These are phyloP conservation scores for Gallinago undulata DNA, from an alignment of 2,113 vertebrate species.

Conservation along the genomic window DNA sequence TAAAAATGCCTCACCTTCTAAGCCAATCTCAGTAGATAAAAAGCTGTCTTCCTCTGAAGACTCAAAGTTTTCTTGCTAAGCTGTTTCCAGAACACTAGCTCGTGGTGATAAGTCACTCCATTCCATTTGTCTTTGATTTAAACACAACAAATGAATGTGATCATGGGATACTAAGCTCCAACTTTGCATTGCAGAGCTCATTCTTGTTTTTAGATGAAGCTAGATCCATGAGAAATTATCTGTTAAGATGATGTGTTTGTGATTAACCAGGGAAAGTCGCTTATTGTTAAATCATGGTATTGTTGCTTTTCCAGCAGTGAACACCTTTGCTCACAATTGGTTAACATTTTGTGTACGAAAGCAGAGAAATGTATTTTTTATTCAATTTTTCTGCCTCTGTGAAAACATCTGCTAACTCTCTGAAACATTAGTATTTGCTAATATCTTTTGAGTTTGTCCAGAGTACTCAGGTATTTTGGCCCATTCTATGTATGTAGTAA, in stretches of 20 bases:
- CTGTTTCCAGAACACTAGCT: neutral
- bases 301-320: neutral
- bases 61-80: neutral
- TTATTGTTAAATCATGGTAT: neutral
- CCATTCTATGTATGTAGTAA: neutral
- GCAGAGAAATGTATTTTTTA: neutral
- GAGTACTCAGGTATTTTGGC: conserved; percentile 50
- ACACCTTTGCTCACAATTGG: neutral
- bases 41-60: neutral
- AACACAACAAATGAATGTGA: neutral
- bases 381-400: neutral
- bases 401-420: neutral
- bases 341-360: neutral
- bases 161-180: neutral
- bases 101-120: neutral
- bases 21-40: neutral
- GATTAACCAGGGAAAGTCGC: neutral
- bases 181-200: neutral
- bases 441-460: conserved; percentile 37
- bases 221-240: neutral
- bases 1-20: neutral
- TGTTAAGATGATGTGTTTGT: neutral
- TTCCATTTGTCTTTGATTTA: neutral
- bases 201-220: neutral
- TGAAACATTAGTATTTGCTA: conserved; percentile 1